These are phyloP conservation scores for Neogobius melanostomus DNA, from an alignment of 2,113 vertebrate genomes.

Conservation along the genomic window DNA sequence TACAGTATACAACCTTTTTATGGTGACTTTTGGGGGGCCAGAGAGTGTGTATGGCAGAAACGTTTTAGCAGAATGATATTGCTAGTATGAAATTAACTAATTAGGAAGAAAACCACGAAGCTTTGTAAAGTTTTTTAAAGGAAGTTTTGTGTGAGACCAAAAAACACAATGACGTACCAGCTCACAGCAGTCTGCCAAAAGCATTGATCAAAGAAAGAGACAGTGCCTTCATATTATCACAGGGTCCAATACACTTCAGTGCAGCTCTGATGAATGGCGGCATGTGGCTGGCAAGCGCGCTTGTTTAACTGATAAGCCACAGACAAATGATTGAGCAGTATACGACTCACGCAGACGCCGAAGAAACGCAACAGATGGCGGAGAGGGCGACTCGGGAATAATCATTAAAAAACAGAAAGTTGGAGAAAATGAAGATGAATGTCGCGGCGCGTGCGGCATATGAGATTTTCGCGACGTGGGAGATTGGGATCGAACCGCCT, in stretches of 20 bases:
- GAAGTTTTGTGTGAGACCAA: slow-evolving; percentile 11
- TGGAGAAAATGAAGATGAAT: slow-evolving; percentile 24
- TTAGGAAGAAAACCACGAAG: not conserved
- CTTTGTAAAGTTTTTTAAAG: slow-evolving; percentile 2
- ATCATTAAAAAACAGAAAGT: not conserved
- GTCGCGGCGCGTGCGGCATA: not conserved
- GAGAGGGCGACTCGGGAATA: slow-evolving; percentile 9
- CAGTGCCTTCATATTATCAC: slow-evolving; percentile 33
- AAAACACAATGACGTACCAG: slow-evolving; percentile 14
- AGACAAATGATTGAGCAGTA: slow-evolving; percentile 38
- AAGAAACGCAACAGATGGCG: slow-evolving; percentile 31
- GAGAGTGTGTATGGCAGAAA: no score
- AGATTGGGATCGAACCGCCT: not conserved
- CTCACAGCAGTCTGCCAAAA: slow-evolving; percentile 20
- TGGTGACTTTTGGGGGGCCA: no score
- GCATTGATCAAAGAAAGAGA: slow-evolving; percentile 24
- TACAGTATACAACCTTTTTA: no score
- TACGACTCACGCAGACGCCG: slow-evolving; percentile 18
- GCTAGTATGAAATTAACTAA: no score
- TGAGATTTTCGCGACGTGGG: not conserved
- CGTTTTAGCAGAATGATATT: no score
- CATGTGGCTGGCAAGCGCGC: slow-evolving; percentile 2
- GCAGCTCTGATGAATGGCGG: slow-evolving; percentile 38
- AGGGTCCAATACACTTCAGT: slow-evolving; percentile 35
- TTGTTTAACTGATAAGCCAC: slow-evolving; percentile 41